Conservation (phyloP, 2,797 vertebrate species). For the Lagocephalus sceleratus region DNA sequence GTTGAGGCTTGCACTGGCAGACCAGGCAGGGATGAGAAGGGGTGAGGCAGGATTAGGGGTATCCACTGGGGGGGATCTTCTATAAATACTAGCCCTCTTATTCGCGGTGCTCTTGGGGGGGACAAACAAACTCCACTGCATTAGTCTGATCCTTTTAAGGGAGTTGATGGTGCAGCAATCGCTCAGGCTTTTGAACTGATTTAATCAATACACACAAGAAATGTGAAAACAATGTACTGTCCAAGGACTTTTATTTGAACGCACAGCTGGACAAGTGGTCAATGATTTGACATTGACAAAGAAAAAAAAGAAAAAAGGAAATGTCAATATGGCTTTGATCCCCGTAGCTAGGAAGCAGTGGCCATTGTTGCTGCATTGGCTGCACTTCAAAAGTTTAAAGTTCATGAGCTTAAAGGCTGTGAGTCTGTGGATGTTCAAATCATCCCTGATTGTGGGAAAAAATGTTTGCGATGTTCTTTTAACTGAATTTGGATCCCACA, state of each 20-base stretch:
- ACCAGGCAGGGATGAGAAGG: slow-evolving; percentile 52
- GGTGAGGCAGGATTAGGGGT: slow-evolving; percentile 72
- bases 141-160: slow-evolving; percentile 80
- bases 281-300: too few species aligned
- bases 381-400: slow-evolving; percentile 40
- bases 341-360: slow-evolving; percentile 56
- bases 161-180: slow-evolving; percentile 40
- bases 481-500: too few species aligned
- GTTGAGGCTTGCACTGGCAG: slow-evolving; percentile 35
- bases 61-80: slow-evolving; percentile 65
- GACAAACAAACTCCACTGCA: slow-evolving; percentile 58
- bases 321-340: slow-evolving; percentile 62
- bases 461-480: too few species aligned
- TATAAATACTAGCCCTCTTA: slow-evolving; percentile 82
- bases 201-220: slow-evolving; percentile 6
- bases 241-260: slow-evolving; percentile 1
- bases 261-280: background rate
- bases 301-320: slow-evolving; percentile 42
- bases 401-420: slow-evolving; percentile 20
- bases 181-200: slow-evolving; percentile 26
- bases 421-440: slow-evolving; percentile 38
- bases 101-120: slow-evolving; percentile 75
- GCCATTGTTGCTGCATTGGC: slow-evolving; percentile 57
- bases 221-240: background rate
- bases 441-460: background rate